Evolutionary conservation across 1,140 invertebrate genomes (phyloP).

Genomic region (Planococcus citri): DNA sequence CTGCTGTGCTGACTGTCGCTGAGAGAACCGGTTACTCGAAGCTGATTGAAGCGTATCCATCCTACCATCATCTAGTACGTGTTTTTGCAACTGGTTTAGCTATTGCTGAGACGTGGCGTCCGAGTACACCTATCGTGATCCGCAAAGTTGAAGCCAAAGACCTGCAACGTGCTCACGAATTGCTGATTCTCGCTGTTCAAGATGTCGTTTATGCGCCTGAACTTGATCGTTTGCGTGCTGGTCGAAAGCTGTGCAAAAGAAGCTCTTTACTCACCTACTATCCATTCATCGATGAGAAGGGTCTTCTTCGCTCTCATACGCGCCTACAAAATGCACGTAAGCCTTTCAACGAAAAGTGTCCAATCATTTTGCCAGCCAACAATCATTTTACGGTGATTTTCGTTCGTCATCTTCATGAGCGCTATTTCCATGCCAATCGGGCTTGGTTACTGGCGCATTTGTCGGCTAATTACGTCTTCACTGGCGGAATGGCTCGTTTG

Average conservation of each 20-base stretch:
- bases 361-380: slow-evolving; percentile 25
- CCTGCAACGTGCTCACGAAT: no score
- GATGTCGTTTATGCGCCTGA: neutral
- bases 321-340: slow-evolving; percentile 21
- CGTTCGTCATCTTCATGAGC: slow-evolving; percentile 30
- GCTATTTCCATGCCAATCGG: slow-evolving; percentile 30
- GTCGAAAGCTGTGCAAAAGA: neutral
- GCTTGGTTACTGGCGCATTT: slow-evolving; percentile 26
- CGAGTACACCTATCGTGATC: neutral
- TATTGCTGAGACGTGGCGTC: neutral
- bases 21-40: neutral
- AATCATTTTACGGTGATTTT: slow-evolving; percentile 31
- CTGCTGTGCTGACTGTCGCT: neutral
- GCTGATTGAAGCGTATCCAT: neutral
- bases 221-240: neutral
- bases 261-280: neutral
- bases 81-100: neutral
- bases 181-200: neutral
- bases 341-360: slow-evolving; percentile 21
- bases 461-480: slow-evolving; percentile 30
- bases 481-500: slow-evolving; percentile 24
- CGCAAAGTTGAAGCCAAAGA: neutral
- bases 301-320: slow-evolving; percentile 24
- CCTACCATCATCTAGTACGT: neutral
- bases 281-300: slow-evolving; percentile 24